These are phyloP conservation scores for Liodrosophila aerea DNA, from an alignment of 2,888 invertebrate species.

Conservation along the genomic window DNA sequence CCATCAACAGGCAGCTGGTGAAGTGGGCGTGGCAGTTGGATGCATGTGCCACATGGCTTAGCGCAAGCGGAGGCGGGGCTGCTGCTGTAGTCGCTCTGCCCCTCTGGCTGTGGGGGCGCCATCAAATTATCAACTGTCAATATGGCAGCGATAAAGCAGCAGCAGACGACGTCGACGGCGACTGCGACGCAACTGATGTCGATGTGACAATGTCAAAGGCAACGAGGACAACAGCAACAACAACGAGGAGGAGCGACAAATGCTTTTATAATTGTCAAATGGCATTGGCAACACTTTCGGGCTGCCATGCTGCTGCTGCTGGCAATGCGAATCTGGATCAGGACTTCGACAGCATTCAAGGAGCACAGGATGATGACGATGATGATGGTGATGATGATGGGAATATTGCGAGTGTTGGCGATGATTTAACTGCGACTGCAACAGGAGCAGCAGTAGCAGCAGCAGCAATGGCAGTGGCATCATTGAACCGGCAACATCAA, in stretches of 20 bases:
- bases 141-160: conserved; percentile 46
- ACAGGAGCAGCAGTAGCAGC: conserved; percentile 43
- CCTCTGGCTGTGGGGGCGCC: conserved; percentile 51
- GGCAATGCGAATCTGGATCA: conserved; percentile 38
- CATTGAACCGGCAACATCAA: conserved; percentile 46
- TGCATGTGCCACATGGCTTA: conserved; percentile 40
- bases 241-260: conserved; percentile 58
- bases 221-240: conserved; percentile 16
- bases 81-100: conserved; percentile 23
- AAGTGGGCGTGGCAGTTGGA: conserved; percentile 54
- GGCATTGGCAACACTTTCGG: conserved; percentile 59
- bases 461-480: conserved; percentile 43
- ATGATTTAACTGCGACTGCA: conserved; percentile 64
- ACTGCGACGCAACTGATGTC: conserved; percentile 21
- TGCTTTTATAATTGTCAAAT: conserved; percentile 79
- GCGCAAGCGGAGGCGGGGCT: conserved; percentile 12
- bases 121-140: conserved; percentile 78
- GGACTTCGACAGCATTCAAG: conserved; percentile 26
- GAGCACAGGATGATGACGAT: conserved; percentile 18
- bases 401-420: conserved; percentile 61
- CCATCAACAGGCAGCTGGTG: conserved; percentile 60
- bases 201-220: conserved; percentile 57
- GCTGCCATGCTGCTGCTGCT: conserved; percentile 27
- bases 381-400: conserved; percentile 36
- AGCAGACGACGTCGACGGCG: conserved; percentile 15